Evolutionary conservation across 2,113 vertebrate species (phyloP).

Genomic region (Centropus bengalensis): DNA sequence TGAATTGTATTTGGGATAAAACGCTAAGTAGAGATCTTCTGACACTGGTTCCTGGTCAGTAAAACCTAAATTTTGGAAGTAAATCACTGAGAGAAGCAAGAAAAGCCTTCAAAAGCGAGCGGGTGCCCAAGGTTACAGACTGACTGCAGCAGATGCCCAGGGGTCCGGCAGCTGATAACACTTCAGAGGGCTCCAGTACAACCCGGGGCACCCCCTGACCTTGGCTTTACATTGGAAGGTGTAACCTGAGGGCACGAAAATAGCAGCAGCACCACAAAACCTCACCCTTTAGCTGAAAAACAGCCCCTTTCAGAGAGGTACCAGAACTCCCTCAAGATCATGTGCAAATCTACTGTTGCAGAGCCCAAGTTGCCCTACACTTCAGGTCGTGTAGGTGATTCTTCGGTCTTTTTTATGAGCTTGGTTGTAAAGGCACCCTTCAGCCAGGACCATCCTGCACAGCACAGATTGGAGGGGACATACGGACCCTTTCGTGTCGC

Average conservation of each 20-base stretch:
- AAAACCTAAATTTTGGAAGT: neutral
- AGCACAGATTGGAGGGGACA: neutral
- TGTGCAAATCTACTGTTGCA: neutral
- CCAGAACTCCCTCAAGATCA: neutral
- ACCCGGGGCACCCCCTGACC: neutral
- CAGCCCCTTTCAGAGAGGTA: neutral
- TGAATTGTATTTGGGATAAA: neutral
- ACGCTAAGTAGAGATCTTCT: neutral
- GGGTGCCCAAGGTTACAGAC: neutral
- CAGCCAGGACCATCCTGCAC: neutral
- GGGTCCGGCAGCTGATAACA: neutral
- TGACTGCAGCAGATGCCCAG: neutral
- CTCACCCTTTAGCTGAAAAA: neutral
- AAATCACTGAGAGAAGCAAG: neutral
- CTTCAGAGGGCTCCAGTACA: neutral
- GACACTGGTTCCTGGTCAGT: neutral
- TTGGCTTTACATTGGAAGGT: neutral
- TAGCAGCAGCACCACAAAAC: neutral
- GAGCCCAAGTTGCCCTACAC: neutral
- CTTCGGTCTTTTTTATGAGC: neutral
- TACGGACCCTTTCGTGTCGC: neutral
- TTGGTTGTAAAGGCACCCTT: neutral
- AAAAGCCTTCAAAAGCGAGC: neutral
- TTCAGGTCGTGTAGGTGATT: neutral
- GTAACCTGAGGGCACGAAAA: neutral